Evolutionary conservation across 2,888 invertebrate genomes (phyloP).

Genomic region (Elegia similella): DNA sequence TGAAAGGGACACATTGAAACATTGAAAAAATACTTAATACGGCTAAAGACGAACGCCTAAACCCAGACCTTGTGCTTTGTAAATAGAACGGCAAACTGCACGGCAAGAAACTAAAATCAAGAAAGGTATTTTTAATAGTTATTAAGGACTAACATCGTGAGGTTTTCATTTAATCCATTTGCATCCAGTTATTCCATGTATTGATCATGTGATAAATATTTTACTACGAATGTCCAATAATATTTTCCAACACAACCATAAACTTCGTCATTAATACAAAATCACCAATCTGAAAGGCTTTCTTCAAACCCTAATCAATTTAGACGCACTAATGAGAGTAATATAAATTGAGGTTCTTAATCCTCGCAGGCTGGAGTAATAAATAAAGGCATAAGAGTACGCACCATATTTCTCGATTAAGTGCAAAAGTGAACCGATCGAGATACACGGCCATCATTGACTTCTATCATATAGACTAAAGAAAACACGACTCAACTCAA

Average conservation of each 20-base stretch:
- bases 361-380: conserved; percentile 64
- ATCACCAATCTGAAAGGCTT: conserved; percentile 20
- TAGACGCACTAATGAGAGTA: conserved; percentile 72
- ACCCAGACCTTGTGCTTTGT: too few relatives aligned
- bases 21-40: too few relatives aligned
- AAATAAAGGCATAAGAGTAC: conserved; percentile 78
- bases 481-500: too few relatives aligned
- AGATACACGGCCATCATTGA: conserved; percentile 28
- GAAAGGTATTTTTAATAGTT: too few relatives aligned
- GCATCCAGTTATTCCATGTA: too few relatives aligned
- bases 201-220: not conserved
- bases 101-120: too few relatives aligned
- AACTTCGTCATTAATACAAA: not conserved
- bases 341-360: conserved; percentile 75
- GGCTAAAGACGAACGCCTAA: too few relatives aligned
- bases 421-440: conserved; percentile 73
- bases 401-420: conserved; percentile 81
- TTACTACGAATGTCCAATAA: not conserved
- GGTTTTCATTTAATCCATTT: too few relatives aligned
- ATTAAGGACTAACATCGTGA: too few relatives aligned
- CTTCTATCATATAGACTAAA: not conserved
- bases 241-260: not conserved
- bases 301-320: conserved; percentile 63
- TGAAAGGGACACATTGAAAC: not conserved
- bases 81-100: too few relatives aligned